Evolutionary conservation across 2,888 invertebrate genomes (phyloP), one percentile per base, ranked within the genome.

Genomic region (Scaptomyza reducta): DNA sequence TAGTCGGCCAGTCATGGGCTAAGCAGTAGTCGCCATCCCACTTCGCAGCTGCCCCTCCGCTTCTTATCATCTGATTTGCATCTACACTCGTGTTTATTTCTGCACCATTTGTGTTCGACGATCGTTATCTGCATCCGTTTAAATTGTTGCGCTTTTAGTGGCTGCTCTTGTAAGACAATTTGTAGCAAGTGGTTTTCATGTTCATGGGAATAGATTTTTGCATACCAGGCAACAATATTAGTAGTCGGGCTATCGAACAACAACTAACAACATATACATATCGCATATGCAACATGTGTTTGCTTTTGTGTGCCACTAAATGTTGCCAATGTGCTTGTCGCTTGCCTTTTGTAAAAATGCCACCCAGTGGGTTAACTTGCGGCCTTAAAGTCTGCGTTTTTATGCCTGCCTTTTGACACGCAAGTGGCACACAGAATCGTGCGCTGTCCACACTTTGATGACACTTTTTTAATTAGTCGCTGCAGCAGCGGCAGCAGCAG

Each of bases 21-120:
- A 79, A 79, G 68, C 71, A 76, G 79, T 41, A 22, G 66, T 44
- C 33, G 27, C 51, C 74, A 55, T 49, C 64, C 44, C 51, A 25
- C 42, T n/a, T 18, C 33, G 18, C 25, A 40, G 50, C 49, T 16
- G 51, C 50, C 22, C 53, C 50, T 45, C 44, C 38, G 58, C 66
- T 29, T 64, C 77, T 87, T 87, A 84, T 84, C 84, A 84, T 55
- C 77, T 82, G 85, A 85, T 86, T 87, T 88, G 85, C 87, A 90
- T 90, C 90, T 87, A 84, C 87, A 89, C 85, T 89, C 89, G 83
- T 90, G 90, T 90, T 90, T 90, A 90, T 90, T 90, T 90, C 89
- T 90, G 89, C 90, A 87, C 90, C 87, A 89, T 89, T 89, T 90
- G 89, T 88, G 89, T 87, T 88, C 77, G 79, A 83, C 84, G 89